A percentile compares a stretch with the other conserved stretches of the same genome.
Evolutionary conservation across 2,797 vertebrate species (phyloP).

Genomic region (Anolis apletophallus): DNA sequence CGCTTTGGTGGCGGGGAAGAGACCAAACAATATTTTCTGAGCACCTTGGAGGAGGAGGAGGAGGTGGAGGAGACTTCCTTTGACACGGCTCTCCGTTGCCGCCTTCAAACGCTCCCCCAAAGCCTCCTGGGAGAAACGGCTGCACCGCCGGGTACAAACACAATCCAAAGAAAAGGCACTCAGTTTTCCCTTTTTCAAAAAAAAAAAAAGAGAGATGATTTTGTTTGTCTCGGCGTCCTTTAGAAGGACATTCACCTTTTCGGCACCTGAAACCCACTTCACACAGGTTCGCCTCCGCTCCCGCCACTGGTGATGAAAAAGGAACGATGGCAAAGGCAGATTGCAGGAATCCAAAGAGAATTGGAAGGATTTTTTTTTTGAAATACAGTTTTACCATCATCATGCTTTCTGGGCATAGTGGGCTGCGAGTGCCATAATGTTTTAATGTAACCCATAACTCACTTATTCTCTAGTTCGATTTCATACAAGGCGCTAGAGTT

Average conservation of each 20-base stretch:
- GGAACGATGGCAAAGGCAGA: background rate
- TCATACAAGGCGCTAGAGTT: no score
- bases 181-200: background rate
- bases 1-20: background rate
- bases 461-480: no score
- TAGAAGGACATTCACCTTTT: background rate
- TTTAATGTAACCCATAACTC: no score
- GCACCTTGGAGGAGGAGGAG: slow-evolving; percentile 11
- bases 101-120: background rate
- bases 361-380: no score
- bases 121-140: background rate
- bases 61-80: background rate
- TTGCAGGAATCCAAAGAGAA: no score
- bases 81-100: background rate
- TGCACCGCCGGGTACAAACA: slow-evolving; percentile 7
- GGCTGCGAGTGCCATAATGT: no score
- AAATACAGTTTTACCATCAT: no score
- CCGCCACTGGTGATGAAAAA: background rate
- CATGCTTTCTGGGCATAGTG: no score
- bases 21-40: slow-evolving; percentile 22
- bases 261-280: slow-evolving; percentile 13
- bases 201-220: background rate
- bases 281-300: background rate
- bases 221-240: background rate
- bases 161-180: background rate